Evolutionary conservation across 1,140 invertebrate genomes (phyloP).

Genomic region (Bombus turneri): DNA sequence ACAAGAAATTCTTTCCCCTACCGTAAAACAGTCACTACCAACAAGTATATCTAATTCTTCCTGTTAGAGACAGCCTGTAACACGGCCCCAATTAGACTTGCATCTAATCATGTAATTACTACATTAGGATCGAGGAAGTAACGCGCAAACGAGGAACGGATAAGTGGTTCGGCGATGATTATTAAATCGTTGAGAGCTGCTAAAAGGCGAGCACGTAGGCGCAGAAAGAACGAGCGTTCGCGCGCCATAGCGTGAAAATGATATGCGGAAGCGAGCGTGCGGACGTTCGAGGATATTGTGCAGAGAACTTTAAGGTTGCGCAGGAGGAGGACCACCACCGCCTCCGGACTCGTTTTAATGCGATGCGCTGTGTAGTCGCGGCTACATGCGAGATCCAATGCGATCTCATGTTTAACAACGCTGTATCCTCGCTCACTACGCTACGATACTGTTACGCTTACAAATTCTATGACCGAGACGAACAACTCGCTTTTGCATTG

Average conservation of each 20-base stretch:
- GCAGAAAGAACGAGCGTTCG: no score
- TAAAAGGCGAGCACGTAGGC: slow-evolving; percentile 13
- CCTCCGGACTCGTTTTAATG: slow-evolving; percentile 51
- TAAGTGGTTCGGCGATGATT: not conserved
- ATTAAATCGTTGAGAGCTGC: slow-evolving; percentile 24
- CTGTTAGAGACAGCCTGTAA: not conserved
- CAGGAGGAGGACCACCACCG: slow-evolving; percentile 14
- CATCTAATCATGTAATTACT: not conserved
- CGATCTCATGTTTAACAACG: slow-evolving; percentile 59
- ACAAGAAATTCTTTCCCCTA: not conserved
- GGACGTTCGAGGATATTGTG: slow-evolving; percentile 2
- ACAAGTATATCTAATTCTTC: not conserved
- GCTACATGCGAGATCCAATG: slow-evolving; percentile 44
- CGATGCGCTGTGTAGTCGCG: slow-evolving; percentile 8
- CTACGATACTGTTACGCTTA: slow-evolving; percentile 44
- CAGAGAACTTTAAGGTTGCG: not conserved
- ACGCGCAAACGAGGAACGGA: not conserved
- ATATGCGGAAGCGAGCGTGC: no score
- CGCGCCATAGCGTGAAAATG: no score
- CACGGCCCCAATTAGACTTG: not conserved
- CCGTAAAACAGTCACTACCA: no score
- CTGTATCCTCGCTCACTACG: slow-evolving; percentile 18
- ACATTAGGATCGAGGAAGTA: not conserved
- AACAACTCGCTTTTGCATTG: not conserved
- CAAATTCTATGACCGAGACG: slow-evolving; percentile 46